A percentile compares a stretch with the other conserved stretches of the same genome.
These are phyloP conservation scores for Crenichthys baileyi DNA, from an alignment of 2,797 vertebrate genomes.

Conservation along the genomic window DNA sequence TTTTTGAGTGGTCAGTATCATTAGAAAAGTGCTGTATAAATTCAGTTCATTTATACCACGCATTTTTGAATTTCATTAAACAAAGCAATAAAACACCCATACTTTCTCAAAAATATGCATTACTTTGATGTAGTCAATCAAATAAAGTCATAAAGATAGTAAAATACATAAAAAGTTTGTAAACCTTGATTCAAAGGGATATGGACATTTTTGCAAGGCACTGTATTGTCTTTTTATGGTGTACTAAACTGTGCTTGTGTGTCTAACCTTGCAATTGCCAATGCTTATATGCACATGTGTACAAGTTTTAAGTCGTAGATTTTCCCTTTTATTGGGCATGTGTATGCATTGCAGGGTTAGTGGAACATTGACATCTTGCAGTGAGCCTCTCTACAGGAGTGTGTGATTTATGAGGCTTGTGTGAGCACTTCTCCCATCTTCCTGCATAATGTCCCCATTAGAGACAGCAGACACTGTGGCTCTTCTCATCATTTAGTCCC, in stretches of 20 bases:
- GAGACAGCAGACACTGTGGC: slow-evolving; percentile 70
- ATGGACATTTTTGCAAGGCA: not conserved
- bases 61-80: not conserved
- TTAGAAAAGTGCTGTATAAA: not conserved
- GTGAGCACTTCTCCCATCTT: slow-evolving; percentile 66
- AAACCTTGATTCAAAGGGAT: not conserved
- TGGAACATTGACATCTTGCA: slow-evolving; percentile 62
- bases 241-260: slow-evolving; percentile 9
- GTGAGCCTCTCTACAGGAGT: slow-evolving; percentile 67
- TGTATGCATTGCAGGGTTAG: slow-evolving; percentile 59
- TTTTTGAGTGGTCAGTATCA: not conserved
- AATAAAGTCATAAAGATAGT: not conserved
- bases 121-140: not conserved
- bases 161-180: not conserved
- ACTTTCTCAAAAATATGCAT: not conserved
- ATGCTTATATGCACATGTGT: slow-evolving; percentile 32
- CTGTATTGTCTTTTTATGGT: slow-evolving; percentile 5
- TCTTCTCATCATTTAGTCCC: slow-evolving; percentile 73
- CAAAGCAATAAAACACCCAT: not conserved
- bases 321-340: slow-evolving; percentile 18
- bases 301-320: slow-evolving; percentile 2
- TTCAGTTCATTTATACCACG: not conserved
- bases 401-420: slow-evolving; percentile 72
- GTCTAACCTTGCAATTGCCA: slow-evolving; percentile 16
- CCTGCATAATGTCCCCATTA: slow-evolving; percentile 80